Conservation (phyloP, 2,888 invertebrate genomes). For the Spodoptera exigua region DNA sequence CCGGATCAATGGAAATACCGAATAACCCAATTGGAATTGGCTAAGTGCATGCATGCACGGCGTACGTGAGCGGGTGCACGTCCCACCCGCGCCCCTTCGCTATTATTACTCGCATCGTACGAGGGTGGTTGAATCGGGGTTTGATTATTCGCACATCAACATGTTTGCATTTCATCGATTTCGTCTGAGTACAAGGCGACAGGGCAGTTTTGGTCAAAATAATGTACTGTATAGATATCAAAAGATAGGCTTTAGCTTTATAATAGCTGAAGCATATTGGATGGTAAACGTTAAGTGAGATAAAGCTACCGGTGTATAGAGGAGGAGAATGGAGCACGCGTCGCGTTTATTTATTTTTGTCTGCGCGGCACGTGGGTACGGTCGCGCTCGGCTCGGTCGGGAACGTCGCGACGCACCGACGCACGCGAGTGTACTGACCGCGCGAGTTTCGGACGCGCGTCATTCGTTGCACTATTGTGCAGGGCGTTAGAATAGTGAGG, state of each 20-base stretch:
- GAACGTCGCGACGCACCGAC: slow-evolving; percentile 79
- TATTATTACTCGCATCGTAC: slow-evolving; percentile 79
- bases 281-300: slow-evolving; percentile 31
- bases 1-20: slow-evolving; percentile 45
- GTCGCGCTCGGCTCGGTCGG: slow-evolving; percentile 60
- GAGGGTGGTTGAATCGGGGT: slow-evolving; percentile 79
- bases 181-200: slow-evolving; percentile 57
- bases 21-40: slow-evolving; percentile 67
- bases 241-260: slow-evolving; percentile 19
- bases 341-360: slow-evolving; percentile 74
- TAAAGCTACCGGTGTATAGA: slow-evolving; percentile 48
- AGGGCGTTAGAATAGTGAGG: slow-evolving; percentile 79
- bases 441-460: slow-evolving; percentile 77
- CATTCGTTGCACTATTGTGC: slow-evolving; percentile 75
- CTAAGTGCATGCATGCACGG: slow-evolving; percentile 67
- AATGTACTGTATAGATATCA: background rate
- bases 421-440: slow-evolving; percentile 86
- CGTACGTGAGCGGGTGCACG: slow-evolving; percentile 75
- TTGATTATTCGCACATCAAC: slow-evolving; percentile 87
- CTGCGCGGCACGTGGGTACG: slow-evolving; percentile 74
- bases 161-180: slow-evolving; percentile 86
- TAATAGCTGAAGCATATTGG: slow-evolving; percentile 33
- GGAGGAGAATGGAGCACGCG: slow-evolving; percentile 46
- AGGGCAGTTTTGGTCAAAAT: slow-evolving; percentile 33
- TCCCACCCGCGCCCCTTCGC: slow-evolving; percentile 70